Evolutionary conservation across 2,888 invertebrate species (phyloP).

Genomic region (Pteria penguin): DNA sequence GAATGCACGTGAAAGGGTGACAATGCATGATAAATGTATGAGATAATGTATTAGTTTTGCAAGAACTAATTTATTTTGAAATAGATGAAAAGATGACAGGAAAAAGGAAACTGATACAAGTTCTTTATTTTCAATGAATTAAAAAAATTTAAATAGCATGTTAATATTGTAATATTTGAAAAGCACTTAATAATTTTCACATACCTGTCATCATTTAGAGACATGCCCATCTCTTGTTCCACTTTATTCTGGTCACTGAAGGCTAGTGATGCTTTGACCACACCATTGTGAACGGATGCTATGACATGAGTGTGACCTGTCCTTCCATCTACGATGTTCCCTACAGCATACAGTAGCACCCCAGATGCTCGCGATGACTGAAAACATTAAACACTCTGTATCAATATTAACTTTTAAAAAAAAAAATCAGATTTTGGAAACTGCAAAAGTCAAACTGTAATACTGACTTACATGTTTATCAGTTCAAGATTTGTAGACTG

Average conservation of each 20-base stretch:
- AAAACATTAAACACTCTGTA: constrained; percentile 55
- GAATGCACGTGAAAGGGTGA: background rate
- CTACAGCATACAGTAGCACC: constrained; percentile 94
- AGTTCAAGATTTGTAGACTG: no score
- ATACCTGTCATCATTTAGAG: constrained; percentile 77
- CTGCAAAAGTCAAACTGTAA: no score
- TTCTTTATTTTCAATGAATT: no score
- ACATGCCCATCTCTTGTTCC: constrained; percentile 73
- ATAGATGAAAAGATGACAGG: no score
- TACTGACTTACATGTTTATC: no score
- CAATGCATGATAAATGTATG: no score
- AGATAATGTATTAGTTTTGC: no score
- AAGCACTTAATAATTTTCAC: background rate
- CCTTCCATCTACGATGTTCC: constrained; percentile 75
- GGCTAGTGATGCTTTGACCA: constrained; percentile 92
- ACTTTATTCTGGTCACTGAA: constrained; percentile 88
- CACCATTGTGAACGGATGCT: constrained; percentile 88
- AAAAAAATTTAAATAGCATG: background rate
- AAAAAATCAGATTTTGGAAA: no score
- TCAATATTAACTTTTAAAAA: no score
- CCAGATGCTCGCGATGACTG: constrained; percentile 95
- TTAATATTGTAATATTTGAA: background rate
- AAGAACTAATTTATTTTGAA: no score
- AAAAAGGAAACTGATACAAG: no score
- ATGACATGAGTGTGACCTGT: constrained; percentile 91